Base-by-base conservation (phyloP, 37 sponge, comb jelly and placozoan species). In the Crambe crambe region DNA sequence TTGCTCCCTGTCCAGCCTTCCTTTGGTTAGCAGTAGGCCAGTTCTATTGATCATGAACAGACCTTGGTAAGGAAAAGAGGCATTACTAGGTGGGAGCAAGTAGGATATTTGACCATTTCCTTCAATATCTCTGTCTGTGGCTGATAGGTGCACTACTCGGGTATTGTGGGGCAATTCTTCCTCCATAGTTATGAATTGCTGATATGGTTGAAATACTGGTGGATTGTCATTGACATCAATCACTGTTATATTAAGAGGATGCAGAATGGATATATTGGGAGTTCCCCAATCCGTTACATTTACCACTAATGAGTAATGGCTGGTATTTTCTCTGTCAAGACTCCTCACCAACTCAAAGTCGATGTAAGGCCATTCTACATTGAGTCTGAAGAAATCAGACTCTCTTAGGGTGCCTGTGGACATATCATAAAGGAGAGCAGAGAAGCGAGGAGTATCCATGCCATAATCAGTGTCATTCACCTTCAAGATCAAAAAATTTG, bases 401-500 rank as follows among this genome's bases (percentile, higher is more conserved):
- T 34, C 15, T 22, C 56, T 10, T 6, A 72, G 61, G 4, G 42
- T 30, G 1, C 58, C 62, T 6, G 64, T 64, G 25, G 37, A 40
- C 15, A 83, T 72, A 37, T 83, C 84, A 51, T 56, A 39, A 6
- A 78, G 47, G 12, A 40, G 0, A 22, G 69, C 30, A 10, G 56
- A 60, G 3, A 73, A 47, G 43, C 6, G 43, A 23, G 43, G n/a
- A 21, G 58, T 38, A 8, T 39, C 25, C n/a, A n/a, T n/a, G n/a
- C n/a, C n/a, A n/a, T n/a, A n/a, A 62, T 92, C 92, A 5, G 37
- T 21, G 58, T 92, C 92, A 17, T 38, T 36, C 0, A 92, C 61
- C 4, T 10, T 54, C 1, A 87, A 37, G 23, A 64, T 29, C 2
- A 56, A 76, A 29, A 83, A 51, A 23, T n/a, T 42, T 21, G 56